Evolutionary conservation across 2,888 invertebrate genomes (phyloP).

Genomic region (Erebia epiphron): DNA sequence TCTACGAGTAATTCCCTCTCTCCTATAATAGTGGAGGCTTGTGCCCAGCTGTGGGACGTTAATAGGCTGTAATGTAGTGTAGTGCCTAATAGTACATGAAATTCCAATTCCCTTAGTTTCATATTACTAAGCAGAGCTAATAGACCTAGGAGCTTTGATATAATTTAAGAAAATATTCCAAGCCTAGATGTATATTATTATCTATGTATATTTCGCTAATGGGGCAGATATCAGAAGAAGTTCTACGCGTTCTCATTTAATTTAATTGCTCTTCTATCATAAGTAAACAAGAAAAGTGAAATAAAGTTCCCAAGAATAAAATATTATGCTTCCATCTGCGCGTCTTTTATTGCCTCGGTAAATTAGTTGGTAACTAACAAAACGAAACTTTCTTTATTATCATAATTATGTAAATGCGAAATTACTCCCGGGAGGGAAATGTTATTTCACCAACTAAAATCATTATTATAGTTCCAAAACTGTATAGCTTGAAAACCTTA

Average conservation of each 20-base stretch:
- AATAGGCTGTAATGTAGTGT: too few species aligned
- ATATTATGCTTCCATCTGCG: constrained; percentile 19
- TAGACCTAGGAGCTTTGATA: too few species aligned
- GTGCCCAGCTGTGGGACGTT: too few species aligned
- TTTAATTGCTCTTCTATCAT: constrained; percentile 1
- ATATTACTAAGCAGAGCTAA: too few species aligned
- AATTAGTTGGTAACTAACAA: constrained; percentile 23
- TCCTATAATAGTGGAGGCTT: too few species aligned
- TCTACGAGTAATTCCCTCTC: too few species aligned
- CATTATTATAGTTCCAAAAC: constrained; percentile 14
- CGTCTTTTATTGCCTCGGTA: constrained; percentile 20
- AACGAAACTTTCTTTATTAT: constrained; percentile 26
- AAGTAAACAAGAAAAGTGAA: not conserved
- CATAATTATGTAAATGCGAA: constrained; percentile 24
- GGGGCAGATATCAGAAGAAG: not conserved
- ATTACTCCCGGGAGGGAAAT: constrained; percentile 10
- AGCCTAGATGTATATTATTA: too few species aligned
- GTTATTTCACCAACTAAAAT: constrained; percentile 11
- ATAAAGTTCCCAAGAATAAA: constrained; percentile 1
- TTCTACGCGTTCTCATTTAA: not conserved
- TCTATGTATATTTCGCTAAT: too few species aligned
- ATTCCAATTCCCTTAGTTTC: too few species aligned
- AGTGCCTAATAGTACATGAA: too few species aligned
- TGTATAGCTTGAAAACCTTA: not conserved
- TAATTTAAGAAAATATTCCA: too few species aligned